These are phyloP conservation scores for Eurytemora carolleeae DNA, from an alignment of 1,140 invertebrate species.

Conservation along the genomic window DNA sequence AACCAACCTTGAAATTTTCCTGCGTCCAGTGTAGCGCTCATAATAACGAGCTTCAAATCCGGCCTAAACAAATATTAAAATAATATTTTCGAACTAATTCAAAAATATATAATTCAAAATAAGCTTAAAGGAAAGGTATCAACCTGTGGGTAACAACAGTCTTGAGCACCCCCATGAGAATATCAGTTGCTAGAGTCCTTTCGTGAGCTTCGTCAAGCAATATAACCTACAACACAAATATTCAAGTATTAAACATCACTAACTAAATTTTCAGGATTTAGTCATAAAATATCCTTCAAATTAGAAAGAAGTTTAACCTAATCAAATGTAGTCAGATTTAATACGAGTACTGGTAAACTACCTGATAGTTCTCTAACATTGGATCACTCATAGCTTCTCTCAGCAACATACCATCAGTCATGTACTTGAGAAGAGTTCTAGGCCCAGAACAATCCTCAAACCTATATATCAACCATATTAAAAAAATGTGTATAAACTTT, in stretches of 20 bases:
- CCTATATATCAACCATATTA: no score
- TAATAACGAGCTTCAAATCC: slow-evolving; percentile 94
- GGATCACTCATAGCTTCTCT: slow-evolving; percentile 98
- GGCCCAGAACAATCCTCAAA: slow-evolving; percentile 96
- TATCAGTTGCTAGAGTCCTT: slow-evolving; percentile 91
- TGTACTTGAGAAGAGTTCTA: slow-evolving; percentile 80
- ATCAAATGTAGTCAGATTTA: no score
- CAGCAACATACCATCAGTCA: slow-evolving; percentile 99
- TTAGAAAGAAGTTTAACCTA: no score
- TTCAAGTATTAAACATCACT: no score
- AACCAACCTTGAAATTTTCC: slow-evolving; percentile 96
- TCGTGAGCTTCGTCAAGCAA: slow-evolving; percentile 98
- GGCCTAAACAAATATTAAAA: slow-evolving; percentile 20
- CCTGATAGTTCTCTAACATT: slow-evolving; percentile 82
- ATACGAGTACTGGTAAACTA: no score
- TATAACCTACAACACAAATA: slow-evolving; percentile 37
- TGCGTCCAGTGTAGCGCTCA: slow-evolving; percentile 99
- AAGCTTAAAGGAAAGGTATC: no score
- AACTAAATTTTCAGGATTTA: no score
- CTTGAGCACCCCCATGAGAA: slow-evolving; percentile 94
- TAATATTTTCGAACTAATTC: no score
- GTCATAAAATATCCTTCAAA: no score
- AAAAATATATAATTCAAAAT: no score
- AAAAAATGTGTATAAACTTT: no score
- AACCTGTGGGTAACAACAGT: slow-evolving; percentile 80